A percentile compares a stretch with the other conserved stretches of the same genome.
Conservation (phyloP, 2,888 invertebrate species). For the Lymantria monacha region DNA sequence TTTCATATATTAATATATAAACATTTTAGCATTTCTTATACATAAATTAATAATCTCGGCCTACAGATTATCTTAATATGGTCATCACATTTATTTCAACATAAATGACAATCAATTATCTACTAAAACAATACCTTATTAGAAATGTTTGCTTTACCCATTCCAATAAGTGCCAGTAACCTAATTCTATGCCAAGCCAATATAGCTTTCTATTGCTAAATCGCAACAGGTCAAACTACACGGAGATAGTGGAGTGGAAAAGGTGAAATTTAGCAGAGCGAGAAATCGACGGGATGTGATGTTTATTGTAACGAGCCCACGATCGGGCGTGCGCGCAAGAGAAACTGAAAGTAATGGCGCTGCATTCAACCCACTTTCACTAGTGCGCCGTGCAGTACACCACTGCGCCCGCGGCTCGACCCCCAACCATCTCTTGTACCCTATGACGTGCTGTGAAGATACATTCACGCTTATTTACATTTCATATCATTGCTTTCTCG, state of each 20-base stretch:
- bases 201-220: slow-evolving; percentile 64
- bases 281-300: slow-evolving; percentile 81
- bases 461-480: slow-evolving; percentile 26
- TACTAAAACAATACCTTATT: not conserved
- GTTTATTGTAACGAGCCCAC: slow-evolving; percentile 79
- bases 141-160: slow-evolving; percentile 10
- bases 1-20: no score
- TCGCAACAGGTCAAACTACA: slow-evolving; percentile 60
- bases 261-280: slow-evolving; percentile 80
- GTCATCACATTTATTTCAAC: not conserved
- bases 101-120: not conserved
- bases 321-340: slow-evolving; percentile 73
- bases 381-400: slow-evolving; percentile 45
- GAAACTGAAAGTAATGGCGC: slow-evolving; percentile 80
- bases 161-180: slow-evolving; percentile 36
- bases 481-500: slow-evolving; percentile 35
- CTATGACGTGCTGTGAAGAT: slow-evolving; percentile 29
- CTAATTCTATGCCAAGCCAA: slow-evolving; percentile 35
- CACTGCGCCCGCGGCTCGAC: slow-evolving; percentile 17
- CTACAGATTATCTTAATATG: not conserved
- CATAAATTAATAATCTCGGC: not conserved
- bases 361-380: slow-evolving; percentile 81
- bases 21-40: no score
- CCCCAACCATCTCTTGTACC: slow-evolving; percentile 31
- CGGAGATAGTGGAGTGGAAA: slow-evolving; percentile 68